Evolutionary conservation across 92 coral and sea anemone genomes (phyloP).

Genomic region (Siderastrea siderea): DNA sequence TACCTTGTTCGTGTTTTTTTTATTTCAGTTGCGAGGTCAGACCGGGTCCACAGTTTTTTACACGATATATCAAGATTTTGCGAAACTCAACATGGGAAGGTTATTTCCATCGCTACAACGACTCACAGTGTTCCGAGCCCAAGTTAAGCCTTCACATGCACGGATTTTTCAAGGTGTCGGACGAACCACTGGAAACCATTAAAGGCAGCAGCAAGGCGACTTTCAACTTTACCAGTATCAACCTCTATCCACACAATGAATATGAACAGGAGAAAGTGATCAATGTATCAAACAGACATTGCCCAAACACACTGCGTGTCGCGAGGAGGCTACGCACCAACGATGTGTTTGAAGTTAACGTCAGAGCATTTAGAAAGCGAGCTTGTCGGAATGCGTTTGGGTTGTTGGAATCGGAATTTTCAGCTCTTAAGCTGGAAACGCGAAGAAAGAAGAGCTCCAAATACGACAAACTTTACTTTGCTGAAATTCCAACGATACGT

Average conservation of each 20-base stretch:
- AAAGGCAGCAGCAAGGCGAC: slow-evolving; percentile 69
- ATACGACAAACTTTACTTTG: slow-evolving; percentile 75
- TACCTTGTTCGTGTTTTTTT: not conserved
- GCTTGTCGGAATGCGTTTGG: slow-evolving; percentile 84
- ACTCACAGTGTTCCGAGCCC: slow-evolving; percentile 78
- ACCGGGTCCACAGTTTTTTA: slow-evolving; percentile 88
- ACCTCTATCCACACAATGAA: slow-evolving; percentile 66
- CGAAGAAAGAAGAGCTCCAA: slow-evolving; percentile 44
- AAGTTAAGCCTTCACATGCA: slow-evolving; percentile 69
- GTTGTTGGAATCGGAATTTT: slow-evolving; percentile 81
- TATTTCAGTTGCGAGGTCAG: slow-evolving; percentile 88
- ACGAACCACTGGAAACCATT: slow-evolving; percentile 19
- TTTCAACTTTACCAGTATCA: slow-evolving; percentile 75
- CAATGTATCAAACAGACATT: slow-evolving; percentile 63
- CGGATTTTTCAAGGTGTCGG: slow-evolving; percentile 63
- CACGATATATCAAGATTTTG: slow-evolving; percentile 75
- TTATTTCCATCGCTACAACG: slow-evolving; percentile 79
- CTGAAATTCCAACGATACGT: slow-evolving; percentile 71
- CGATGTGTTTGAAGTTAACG: slow-evolving; percentile 43
- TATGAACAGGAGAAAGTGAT: slow-evolving; percentile 46
- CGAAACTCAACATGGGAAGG: slow-evolving; percentile 80
- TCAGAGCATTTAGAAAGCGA: slow-evolving; percentile 74
- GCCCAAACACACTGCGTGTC: slow-evolving; percentile 65
- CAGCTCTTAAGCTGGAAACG: slow-evolving; percentile 71
- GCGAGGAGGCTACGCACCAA: slow-evolving; percentile 46